Evolutionary conservation across 2,888 invertebrate genomes (phyloP).

Genomic region (Aphodius sticticus): DNA sequence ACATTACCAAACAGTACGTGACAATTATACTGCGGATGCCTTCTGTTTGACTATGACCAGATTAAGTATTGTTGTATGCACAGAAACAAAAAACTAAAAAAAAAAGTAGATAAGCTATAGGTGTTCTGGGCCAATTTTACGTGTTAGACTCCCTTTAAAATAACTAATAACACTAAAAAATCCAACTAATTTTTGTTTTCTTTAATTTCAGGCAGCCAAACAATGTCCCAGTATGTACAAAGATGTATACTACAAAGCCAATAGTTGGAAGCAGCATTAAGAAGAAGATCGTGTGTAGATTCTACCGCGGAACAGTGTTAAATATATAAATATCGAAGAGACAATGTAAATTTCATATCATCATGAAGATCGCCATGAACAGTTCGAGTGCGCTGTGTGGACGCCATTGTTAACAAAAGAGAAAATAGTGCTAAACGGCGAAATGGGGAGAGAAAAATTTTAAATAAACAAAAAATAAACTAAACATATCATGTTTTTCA

Average conservation of each 20-base stretch:
- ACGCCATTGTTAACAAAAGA: conserved; percentile 29
- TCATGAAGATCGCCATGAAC: conserved; percentile 15
- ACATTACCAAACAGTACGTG: neutral
- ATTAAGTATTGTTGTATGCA: neutral
- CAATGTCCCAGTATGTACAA: conserved; percentile 92
- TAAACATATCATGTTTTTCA: conserved; percentile 58
- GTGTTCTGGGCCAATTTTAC: no score
- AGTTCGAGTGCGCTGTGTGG: conserved; percentile 39
- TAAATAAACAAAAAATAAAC: conserved; percentile 46
- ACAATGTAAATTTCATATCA: conserved; percentile 20
- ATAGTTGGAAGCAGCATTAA: conserved; percentile 88
- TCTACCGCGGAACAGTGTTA: conserved; percentile 14
- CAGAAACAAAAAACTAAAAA: no score
- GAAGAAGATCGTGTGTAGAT: conserved; percentile 49
- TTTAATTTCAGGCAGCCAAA: conserved; percentile 72
- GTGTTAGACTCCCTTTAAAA: neutral
- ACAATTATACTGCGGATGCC: neutral
- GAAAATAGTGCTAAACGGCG: conserved; percentile 43
- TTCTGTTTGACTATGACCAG: neutral
- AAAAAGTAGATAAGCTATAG: no score
- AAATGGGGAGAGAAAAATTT: conserved; percentile 16
- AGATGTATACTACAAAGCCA: conserved; percentile 92
- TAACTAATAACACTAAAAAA: neutral
- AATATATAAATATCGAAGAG: conserved; percentile 12
- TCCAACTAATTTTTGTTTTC: conserved; percentile 8